Base-by-base conservation (phyloP, 2,797 vertebrate genomes). In the Poeciliopsis paucimaculata region DNA sequence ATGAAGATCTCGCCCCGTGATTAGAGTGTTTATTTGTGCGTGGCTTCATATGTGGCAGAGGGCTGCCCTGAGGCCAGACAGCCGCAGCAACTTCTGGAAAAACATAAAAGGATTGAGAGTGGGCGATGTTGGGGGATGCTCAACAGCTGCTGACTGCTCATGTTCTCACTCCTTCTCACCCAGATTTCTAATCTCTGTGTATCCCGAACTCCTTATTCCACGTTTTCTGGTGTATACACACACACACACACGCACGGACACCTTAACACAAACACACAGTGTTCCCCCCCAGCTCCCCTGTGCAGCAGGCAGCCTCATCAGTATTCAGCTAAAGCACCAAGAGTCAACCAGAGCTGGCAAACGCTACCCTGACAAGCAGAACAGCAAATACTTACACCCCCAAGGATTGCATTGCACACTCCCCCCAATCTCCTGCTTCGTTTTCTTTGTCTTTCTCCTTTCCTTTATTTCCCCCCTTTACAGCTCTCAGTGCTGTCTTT, bases 361-460 rank as follows among this genome's bases (percentile, higher is more conserved):
- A 93, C 76, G 90, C 94, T 90, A 91, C 92, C 86, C 92, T 93
- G 95, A 96, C 95, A 95, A 96, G 94, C 94, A 92, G 95, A 95
- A 96, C 93, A 93, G 95, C 94, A 96, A 96, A 96, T 95, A 96
- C 96, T 96, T 95, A 96, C 95, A 93, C 92, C 89, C 83, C 90
- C 86, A 86, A 81, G 87, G 87, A 91, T 81, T 87, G 86, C 90
- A 74, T 77, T 71, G 83, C 74, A 73, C 84, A 57, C 81, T 78
- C 64, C 77, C 41, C 20, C 83, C 76, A 73, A 82, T 84, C 82
- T 82, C 81, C 45, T 76, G 74, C 73, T 80, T 77, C 47, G 53
- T 28, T 57, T 68, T 11, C 72, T 49, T 53, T 39, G 66, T 77
- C 78, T 71, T 81, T 77, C 85, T 75, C 46, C 81, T 83, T 77